These are phyloP conservation scores for Eumaeus atala DNA, from an alignment of 1,140 invertebrate genomes.

Conservation along the genomic window DNA sequence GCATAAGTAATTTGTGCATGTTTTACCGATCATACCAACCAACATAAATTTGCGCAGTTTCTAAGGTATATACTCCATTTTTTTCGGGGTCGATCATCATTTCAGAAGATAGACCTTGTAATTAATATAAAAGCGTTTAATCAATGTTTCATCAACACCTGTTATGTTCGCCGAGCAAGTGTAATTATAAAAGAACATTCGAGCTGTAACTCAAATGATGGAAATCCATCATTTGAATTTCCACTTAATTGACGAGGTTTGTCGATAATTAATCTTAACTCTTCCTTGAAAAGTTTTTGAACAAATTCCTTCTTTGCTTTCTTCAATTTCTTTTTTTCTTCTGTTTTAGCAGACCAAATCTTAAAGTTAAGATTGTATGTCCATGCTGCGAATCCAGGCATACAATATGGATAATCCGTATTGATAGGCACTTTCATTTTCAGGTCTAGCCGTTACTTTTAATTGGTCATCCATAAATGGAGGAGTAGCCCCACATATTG, in stretches of 20 bases:
- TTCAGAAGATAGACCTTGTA: slow-evolving; percentile 7
- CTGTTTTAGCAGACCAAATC: slow-evolving; percentile 9
- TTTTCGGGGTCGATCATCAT: slow-evolving; percentile 7
- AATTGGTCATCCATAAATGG: slow-evolving; percentile 4
- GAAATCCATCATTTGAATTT: slow-evolving; percentile 8
- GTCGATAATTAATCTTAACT: slow-evolving; percentile 9
- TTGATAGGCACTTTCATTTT: slow-evolving; percentile 9
- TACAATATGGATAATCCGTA: slow-evolving; percentile 4
- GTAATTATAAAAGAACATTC: slow-evolving; percentile 8
- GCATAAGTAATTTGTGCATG: no score
- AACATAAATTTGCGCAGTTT: no score
- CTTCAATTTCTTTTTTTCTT: slow-evolving; percentile 7
- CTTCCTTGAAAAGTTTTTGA: slow-evolving; percentile 4
- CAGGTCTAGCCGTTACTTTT: slow-evolving; percentile 8
- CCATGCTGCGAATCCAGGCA: slow-evolving; percentile 7
- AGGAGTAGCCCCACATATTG: neutral
- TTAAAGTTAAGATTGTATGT: slow-evolving; percentile 8
- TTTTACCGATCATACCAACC: no score
- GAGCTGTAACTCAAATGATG: neutral
- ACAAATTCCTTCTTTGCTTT: slow-evolving; percentile 10
- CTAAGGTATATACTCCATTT: slow-evolving; percentile 7
- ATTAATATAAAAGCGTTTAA: slow-evolving; percentile 7
- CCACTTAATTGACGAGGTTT: slow-evolving; percentile 9
- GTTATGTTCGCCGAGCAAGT: slow-evolving; percentile 7
- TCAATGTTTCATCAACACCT: slow-evolving; percentile 8